Base-by-base conservation (phyloP, 2,113 vertebrate genomes). In the Aptenodytes forsteri region DNA sequence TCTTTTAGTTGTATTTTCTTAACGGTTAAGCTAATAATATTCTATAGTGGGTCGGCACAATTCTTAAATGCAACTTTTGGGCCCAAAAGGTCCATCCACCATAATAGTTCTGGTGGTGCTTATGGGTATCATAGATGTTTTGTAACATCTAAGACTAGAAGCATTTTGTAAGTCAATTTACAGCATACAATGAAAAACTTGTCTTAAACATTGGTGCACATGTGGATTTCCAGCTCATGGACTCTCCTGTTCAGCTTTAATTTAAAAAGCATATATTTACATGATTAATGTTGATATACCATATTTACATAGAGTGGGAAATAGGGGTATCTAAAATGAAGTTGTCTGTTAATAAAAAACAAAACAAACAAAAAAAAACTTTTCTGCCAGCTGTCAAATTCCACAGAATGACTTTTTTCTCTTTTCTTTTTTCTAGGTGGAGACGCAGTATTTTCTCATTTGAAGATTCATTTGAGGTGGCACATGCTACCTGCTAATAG, bases 191-290 rank as follows among this genome's bases (percentile, higher is more conserved):
- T 36, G 93, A 93, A 88, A 97, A 95, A n/a, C 83, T 87, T 95
- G 96, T 71, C 91, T 98, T 98, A 98, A 98, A 97, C 87, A 65
- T 97, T 98, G 98, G 97, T 98, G 98, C 98, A 99, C 98, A 98
- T 98, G 98, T 98, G 98, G 98, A 98, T 98, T 98, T 99, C 98
- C 97, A 98, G 98, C 98, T 99, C 98, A 98, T 97, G 98, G 98
- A 98, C 98, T 98, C 98, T 98, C 97, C 98, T 97, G 98, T 98
- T 98, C 98, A 98, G 98, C 98, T 98, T 98, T 98, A 98, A 98
- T 98, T 98, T 98, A 89, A 98, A 97, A 98, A 97, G 97, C 92
- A 98, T 97, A 97, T 94, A 94, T 94, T 65, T 97, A 98, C 97
- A 97, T 96, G 97, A 97, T 98, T 98, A 98, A 98, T 98, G 98